These are phyloP conservation scores for Ascaphus truei DNA, from an alignment of 2,113 vertebrate species.

Conservation along the genomic window DNA sequence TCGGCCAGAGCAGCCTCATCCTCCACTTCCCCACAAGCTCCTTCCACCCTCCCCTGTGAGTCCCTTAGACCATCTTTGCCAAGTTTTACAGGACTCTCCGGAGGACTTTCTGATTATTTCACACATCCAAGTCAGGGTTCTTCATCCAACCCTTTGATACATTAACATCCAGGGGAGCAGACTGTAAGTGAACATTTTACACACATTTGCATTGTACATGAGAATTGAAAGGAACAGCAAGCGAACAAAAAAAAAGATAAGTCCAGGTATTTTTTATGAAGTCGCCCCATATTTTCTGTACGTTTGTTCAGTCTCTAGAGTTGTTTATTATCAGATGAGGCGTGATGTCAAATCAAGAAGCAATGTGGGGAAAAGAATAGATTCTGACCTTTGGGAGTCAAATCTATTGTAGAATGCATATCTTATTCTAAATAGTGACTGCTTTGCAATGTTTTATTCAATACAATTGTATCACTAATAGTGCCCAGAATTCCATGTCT, in stretches of 20 bases:
- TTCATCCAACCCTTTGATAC: slow-evolving; percentile 97
- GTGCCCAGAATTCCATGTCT: slow-evolving; percentile 78
- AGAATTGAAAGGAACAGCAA: slow-evolving; percentile 60
- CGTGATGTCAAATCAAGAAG: slow-evolving; percentile 83
- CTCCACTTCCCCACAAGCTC: slow-evolving; percentile 87
- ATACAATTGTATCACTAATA: slow-evolving; percentile 63
- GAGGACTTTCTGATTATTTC: slow-evolving; percentile 97
- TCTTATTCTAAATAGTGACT: slow-evolving; percentile 81
- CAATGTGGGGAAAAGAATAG: slow-evolving; percentile 87
- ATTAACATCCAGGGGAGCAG: slow-evolving; percentile 86
- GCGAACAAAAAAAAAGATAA: slow-evolving; percentile 65
- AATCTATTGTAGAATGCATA: slow-evolving; percentile 88
- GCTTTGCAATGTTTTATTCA: slow-evolving; percentile 79
- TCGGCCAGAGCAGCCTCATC: slow-evolving; percentile 86
- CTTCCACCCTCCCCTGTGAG: slow-evolving; percentile 89
- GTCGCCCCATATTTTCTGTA: slow-evolving; percentile 83
- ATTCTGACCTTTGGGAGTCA: slow-evolving; percentile 75
- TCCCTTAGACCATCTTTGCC: slow-evolving; percentile 94
- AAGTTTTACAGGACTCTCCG: slow-evolving; percentile 95
- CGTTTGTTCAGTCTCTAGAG: slow-evolving; percentile 87
- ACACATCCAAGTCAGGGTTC: slow-evolving; percentile 97
- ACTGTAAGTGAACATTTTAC: slow-evolving; percentile 98
- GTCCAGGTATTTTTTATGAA: slow-evolving; percentile 99
- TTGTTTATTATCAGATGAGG: slow-evolving; percentile 84
- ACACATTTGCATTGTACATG: slow-evolving; percentile 93